Evolutionary conservation across 1,140 invertebrate genomes (phyloP).

Genomic region (Bombus picipes): DNA sequence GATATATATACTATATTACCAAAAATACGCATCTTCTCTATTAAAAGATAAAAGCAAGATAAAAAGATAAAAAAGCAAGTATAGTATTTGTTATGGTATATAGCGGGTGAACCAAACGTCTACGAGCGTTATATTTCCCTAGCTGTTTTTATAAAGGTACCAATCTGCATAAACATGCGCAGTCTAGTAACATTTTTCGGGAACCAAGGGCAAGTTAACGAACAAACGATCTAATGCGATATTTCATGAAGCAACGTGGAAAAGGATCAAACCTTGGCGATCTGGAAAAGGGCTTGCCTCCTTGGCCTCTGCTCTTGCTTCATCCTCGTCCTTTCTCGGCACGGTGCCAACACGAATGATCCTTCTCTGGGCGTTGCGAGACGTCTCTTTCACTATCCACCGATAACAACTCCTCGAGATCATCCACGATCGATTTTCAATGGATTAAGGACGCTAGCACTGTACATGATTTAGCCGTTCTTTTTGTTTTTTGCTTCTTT

Average conservation of each 20-base stretch:
- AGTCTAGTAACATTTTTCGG: not conserved
- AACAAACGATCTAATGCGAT: not conserved
- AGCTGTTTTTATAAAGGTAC: too few relatives aligned
- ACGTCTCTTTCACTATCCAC: constrained; percentile 18
- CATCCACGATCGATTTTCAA: constrained; percentile 30
- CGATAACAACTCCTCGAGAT: constrained; percentile 7
- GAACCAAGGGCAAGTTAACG: not conserved
- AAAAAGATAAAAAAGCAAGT: too few relatives aligned
- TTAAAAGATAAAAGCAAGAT: too few relatives aligned
- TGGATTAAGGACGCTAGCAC: not conserved
- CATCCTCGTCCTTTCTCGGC: constrained; percentile 67
- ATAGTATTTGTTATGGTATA: too few relatives aligned
- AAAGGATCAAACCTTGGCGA: constrained; percentile 83
- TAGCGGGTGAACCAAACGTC: too few relatives aligned
- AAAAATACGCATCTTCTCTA: too few relatives aligned
- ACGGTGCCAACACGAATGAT: constrained; percentile 20
- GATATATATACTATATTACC: too few relatives aligned
- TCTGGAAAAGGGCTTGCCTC: constrained; percentile 84
- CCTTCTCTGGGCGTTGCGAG: not conserved
- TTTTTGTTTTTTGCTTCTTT: not conserved
- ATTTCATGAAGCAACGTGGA: not conserved
- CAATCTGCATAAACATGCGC: too few relatives aligned
- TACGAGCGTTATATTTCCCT: too few relatives aligned
- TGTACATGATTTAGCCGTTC: constrained; percentile 44
- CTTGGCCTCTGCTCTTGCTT: constrained; percentile 79